These are phyloP conservation scores for Echinarachnius parma DNA, from an alignment of 53 echinoderm and acorn worm genomes.

Conservation along the genomic window DNA sequence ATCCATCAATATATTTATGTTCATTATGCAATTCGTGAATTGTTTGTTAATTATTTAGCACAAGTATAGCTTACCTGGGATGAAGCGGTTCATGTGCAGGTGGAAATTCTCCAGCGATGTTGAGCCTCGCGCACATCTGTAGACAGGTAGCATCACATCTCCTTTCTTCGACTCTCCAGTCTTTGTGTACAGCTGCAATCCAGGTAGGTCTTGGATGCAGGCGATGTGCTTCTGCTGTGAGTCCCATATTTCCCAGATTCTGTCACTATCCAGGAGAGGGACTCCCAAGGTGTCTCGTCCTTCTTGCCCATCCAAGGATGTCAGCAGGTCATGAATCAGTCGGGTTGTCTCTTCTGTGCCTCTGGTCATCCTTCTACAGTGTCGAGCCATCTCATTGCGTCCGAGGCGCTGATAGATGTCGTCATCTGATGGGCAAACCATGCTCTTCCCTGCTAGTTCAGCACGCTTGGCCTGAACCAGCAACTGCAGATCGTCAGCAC, in stretches of 20 bases:
- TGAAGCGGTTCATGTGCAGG: no score
- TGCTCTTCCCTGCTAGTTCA: background rate
- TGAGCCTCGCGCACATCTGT: conserved; percentile 53
- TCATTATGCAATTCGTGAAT: no score
- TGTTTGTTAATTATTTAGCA: no score
- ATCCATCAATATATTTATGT: no score
- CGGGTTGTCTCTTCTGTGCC: conserved; percentile 46
- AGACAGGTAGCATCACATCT: conserved; percentile 48
- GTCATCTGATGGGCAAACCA: conserved; percentile 7
- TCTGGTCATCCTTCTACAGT: conserved; percentile 43
- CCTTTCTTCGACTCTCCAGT: conserved; percentile 19
- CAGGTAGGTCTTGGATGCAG: conserved; percentile 59
- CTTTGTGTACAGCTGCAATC: conserved; percentile 30
- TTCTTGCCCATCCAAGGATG: conserved; percentile 42
- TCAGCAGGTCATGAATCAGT: conserved; percentile 50
- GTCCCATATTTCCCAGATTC: conserved; percentile 65
- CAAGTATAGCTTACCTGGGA: no score
- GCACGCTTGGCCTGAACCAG: conserved; percentile 7
- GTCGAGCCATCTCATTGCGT: conserved; percentile 34
- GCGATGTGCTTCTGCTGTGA: conserved; percentile 52
- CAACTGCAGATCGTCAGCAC: conserved; percentile 28
- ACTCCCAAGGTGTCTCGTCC: conserved; percentile 66
- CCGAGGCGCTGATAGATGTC: conserved; percentile 8
- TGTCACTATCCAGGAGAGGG: conserved; percentile 49
- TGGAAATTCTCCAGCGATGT: conserved; percentile 66